Percentiles rank a stretch among this genome's conserved stretches.
phyloP scores from a whole-genome alignment of 2,888 invertebrate species.

The Polydrusus tereticollis region DNA sequence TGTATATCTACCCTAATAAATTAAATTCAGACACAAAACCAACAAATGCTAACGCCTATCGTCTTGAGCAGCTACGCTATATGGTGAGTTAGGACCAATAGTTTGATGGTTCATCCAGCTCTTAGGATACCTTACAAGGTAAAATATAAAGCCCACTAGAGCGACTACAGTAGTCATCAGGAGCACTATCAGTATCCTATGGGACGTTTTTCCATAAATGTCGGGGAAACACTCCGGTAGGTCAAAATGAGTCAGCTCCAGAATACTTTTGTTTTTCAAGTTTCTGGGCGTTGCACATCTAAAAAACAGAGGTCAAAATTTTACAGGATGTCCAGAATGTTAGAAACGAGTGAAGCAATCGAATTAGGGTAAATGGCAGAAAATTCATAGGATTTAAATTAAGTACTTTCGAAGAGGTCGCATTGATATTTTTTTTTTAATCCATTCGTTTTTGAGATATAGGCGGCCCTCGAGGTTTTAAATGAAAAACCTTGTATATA shows the following conservation, averaged over 20 bases:
- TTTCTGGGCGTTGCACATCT: constrained; percentile 61
- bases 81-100: constrained; percentile 61
- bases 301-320: constrained; percentile 49
- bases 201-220: constrained; percentile 58
- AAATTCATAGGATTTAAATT: too few relatives aligned
- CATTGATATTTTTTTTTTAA: too few relatives aligned
- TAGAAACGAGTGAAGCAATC: not conserved
- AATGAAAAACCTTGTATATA: too few relatives aligned
- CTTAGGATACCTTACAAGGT: constrained; percentile 59
- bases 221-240: constrained; percentile 60
- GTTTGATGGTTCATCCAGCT: constrained; percentile 46
- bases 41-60: constrained; percentile 13
- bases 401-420: too few relatives aligned
- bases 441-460: too few relatives aligned
- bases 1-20: too few relatives aligned
- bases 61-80: constrained; percentile 52
- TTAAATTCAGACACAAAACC: too few relatives aligned
- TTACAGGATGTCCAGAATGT: not conserved
- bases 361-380: not conserved
- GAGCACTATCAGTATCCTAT: constrained; percentile 60
- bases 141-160: constrained; percentile 59
- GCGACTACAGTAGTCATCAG: constrained; percentile 57
- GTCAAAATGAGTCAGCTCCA: constrained; percentile 56
- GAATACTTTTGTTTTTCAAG: constrained; percentile 55
- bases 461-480: too few relatives aligned